Conservation (phyloP, 1,140 invertebrate genomes). For the Idris sp. region DNA sequence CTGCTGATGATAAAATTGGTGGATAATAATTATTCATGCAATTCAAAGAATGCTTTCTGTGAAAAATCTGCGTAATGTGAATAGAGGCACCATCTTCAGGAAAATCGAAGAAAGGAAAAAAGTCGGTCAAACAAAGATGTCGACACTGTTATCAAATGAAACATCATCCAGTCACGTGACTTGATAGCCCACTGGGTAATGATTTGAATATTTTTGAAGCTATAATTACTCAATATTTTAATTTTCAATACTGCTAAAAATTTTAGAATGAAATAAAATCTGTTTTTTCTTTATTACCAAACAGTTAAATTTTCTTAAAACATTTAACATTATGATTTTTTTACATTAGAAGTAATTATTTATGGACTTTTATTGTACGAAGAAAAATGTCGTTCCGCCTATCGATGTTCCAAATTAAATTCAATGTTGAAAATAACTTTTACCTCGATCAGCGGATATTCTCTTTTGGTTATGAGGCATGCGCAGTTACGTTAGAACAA, state of each 20-base stretch:
- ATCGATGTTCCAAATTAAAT: neutral
- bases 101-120: neutral
- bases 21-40: too few relatives aligned
- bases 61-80: too few relatives aligned
- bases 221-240: constrained; percentile 45
- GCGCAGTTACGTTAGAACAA: constrained; percentile 39
- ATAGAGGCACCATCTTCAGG: constrained; percentile 3
- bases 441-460: constrained; percentile 34
- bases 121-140: constrained; percentile 26
- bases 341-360: too few relatives aligned
- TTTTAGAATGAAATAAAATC: too few relatives aligned
- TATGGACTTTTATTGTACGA: too few relatives aligned
- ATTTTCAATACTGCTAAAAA: too few relatives aligned
- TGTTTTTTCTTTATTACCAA: too few relatives aligned
- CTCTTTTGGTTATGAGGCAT: constrained; percentile 14
- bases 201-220: constrained; percentile 54
- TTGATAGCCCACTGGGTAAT: constrained; percentile 39
- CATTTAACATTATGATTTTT: too few relatives aligned
- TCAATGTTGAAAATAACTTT: constrained; percentile 53
- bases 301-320: too few relatives aligned
- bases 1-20: too few relatives aligned
- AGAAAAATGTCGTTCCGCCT: neutral
- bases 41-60: too few relatives aligned
- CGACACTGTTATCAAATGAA: neutral
- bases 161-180: constrained; percentile 14